Evolutionary conservation across 2,797 vertebrate species (phyloP), one percentile per base, ranked within the genome.

Genomic region (Darevskia nairensis): DNA sequence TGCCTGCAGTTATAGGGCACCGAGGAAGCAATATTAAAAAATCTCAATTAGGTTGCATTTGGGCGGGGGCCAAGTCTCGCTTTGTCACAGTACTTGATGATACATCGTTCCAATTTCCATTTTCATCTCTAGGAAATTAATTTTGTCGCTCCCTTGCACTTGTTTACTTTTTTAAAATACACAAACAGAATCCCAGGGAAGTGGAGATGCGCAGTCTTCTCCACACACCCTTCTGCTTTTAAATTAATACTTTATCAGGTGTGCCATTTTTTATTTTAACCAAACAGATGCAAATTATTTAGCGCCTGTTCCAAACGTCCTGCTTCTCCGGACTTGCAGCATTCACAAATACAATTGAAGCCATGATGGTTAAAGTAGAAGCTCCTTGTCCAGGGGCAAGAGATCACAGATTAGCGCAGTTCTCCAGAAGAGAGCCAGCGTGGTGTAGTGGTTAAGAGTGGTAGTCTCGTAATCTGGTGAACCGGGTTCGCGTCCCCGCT

Each of bases 31-130:
- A 1, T 35, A 84, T 85, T 71, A 91, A 82, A 79, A 15, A 55
- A 17, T 75, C 85, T 80, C 72, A 82, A 41, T 91, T 13, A 79
- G 69, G 86, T 92, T 50, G 64, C 69, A 32, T 82, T 72, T 85
- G 66, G 39, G 88, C 75, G 89, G 13, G 17, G 50, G 72, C 35
- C 75, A 88, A 3, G 44, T 27, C 39, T 69, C 82, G 81, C 55
- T 93, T 80, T 61, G 55, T 74, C 69, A 87, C 8, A 15, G 25
- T 13, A n/a, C 69, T 75, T 27, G 41, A 75, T 3, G 29, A 46
- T 25, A 74, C 21, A 59, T 25, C 32, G 41, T 29, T 81, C 27
- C 11, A 81, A 68, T 81, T 32, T 32, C 59, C 71, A 89, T 46
- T 50, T 29, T 9, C 86, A 81, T 81, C 35, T 41, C 50, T 68